Base-by-base conservation (phyloP, 2,113 vertebrate genomes). In the Sturnus vulgaris region DNA sequence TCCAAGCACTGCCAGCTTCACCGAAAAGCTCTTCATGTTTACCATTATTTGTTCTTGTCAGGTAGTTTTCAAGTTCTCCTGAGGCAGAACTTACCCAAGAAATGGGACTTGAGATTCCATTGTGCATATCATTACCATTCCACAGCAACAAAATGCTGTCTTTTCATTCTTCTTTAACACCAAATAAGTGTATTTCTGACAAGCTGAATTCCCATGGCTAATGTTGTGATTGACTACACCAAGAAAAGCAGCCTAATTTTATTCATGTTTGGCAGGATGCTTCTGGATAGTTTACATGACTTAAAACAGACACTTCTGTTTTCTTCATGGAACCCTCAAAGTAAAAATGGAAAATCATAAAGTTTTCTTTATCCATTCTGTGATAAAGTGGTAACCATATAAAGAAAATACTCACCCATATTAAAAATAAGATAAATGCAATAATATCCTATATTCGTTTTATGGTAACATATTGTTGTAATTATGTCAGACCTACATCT, bases 161-260 rank as follows among this genome's bases (percentile, higher is more conserved):
- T 91, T 94, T 96, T 96, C 47, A 31, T 89, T 96, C 83, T 90
- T 96, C 92, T 81, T 55, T 80, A 95, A 80, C 69, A 88, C 52
- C 79, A 49, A 97, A 89, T 82, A 89, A 71, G 81, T 84, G 40
- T 61, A 68, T 94, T 88, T 95, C 93, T 94, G 59, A 87, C 57
- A 79, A 92, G 53, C 28, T 92, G 64, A 87, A 91, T 85, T 98
- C 94, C 81, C 73, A 84, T 91, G 65, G 56, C 56, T 88, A 79
- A 55, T 96, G 82, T 82, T 97, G 87, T 94, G 46, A 88, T 28
- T 86, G 89, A 95, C 75, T 70, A 96, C 92, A 94, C 33, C 68
- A 92, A 93, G 79, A 96, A 84, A 40, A 91, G 87, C 71, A 95
- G 60, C 59, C 63, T 95, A 92, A 79, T 59, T 91, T 95, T 96